These are phyloP conservation scores for Bryconaethiops microstoma DNA, from an alignment of 2,797 vertebrate genomes.

Conservation along the genomic window DNA sequence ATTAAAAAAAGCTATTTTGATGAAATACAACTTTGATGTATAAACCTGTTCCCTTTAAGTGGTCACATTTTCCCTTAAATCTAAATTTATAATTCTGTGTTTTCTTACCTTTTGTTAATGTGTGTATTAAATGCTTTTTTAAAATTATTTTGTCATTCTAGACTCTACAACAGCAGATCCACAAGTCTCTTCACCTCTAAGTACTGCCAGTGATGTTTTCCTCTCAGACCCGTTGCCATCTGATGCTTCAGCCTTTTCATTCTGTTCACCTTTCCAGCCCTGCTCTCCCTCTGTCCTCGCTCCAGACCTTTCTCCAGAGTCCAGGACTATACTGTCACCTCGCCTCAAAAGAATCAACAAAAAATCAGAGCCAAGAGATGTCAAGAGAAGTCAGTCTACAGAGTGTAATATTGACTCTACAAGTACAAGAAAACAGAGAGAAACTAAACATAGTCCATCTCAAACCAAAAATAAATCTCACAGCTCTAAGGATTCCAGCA, in stretches of 20 bases:
- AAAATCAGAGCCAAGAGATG: slow-evolving; percentile 52
- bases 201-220: slow-evolving; percentile 78
- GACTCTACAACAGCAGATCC: slow-evolving; percentile 31
- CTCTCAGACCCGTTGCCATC: slow-evolving; percentile 80
- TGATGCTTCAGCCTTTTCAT: slow-evolving; percentile 78
- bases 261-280: slow-evolving; percentile 77
- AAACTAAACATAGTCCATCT: slow-evolving; percentile 28
- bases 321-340: slow-evolving; percentile 67
- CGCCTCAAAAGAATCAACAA: slow-evolving; percentile 68
- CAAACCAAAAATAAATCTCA: slow-evolving; percentile 50
- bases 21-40: not conserved
- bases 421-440: slow-evolving; percentile 70
- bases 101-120: not conserved
- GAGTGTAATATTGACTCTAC: slow-evolving; percentile 64
- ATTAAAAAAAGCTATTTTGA: not conserved
- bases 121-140: not conserved
- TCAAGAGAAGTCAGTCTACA: slow-evolving; percentile 61
- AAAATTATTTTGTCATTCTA: slow-evolving; percentile 9
- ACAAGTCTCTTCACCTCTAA: slow-evolving; percentile 75
- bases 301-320: slow-evolving; percentile 61
- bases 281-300: slow-evolving; percentile 64
- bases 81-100: not conserved
- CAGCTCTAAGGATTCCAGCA: slow-evolving; percentile 65
- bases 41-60: not conserved
- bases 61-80: not conserved